These are phyloP conservation scores for Heterodera schachtii DNA, from an alignment of 1,140 invertebrate species.

Conservation along the genomic window DNA sequence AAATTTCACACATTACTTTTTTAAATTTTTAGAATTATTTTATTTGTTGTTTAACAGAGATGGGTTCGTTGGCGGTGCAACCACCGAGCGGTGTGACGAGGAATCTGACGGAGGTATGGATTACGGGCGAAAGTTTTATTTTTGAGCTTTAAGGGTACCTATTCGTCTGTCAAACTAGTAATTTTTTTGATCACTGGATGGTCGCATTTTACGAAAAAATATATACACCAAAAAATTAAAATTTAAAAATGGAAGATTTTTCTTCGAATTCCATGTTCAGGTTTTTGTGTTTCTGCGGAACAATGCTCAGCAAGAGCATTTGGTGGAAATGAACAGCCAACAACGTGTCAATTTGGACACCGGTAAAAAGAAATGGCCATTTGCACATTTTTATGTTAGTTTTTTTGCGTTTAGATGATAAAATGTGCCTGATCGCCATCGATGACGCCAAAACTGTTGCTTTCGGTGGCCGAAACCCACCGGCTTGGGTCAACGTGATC, in stretches of 20 bases:
- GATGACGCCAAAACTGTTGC: slow-evolving; percentile 38
- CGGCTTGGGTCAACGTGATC: slow-evolving; percentile 52
- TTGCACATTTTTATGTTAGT: too few species aligned
- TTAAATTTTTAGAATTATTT: not conserved
- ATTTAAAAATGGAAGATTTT: too few species aligned
- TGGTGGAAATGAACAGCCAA: slow-evolving; percentile 4
- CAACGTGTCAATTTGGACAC: slow-evolving; percentile 4
- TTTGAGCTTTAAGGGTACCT: too few species aligned
- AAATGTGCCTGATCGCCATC: slow-evolving; percentile 34
- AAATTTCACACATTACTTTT: not conserved
- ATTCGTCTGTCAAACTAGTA: too few species aligned
- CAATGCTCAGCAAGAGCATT: slow-evolving; percentile 44
- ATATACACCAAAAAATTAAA: too few species aligned
- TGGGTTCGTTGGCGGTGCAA: slow-evolving; percentile 48
- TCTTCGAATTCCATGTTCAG: not conserved
- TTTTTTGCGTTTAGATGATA: slow-evolving; percentile 37
- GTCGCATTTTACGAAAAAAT: too few species aligned
- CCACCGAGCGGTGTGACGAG: slow-evolving; percentile 43
- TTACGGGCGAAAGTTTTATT: not conserved
- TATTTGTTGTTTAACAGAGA: not conserved
- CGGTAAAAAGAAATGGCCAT: not conserved
- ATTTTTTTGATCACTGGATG: too few species aligned
- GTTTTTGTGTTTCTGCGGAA: slow-evolving; percentile 46
- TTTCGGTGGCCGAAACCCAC: slow-evolving; percentile 31
- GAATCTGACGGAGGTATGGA: slow-evolving; percentile 46